These are phyloP conservation scores for Drosophila sordidula DNA, from an alignment of 2,888 invertebrate species.

Conservation along the genomic window DNA sequence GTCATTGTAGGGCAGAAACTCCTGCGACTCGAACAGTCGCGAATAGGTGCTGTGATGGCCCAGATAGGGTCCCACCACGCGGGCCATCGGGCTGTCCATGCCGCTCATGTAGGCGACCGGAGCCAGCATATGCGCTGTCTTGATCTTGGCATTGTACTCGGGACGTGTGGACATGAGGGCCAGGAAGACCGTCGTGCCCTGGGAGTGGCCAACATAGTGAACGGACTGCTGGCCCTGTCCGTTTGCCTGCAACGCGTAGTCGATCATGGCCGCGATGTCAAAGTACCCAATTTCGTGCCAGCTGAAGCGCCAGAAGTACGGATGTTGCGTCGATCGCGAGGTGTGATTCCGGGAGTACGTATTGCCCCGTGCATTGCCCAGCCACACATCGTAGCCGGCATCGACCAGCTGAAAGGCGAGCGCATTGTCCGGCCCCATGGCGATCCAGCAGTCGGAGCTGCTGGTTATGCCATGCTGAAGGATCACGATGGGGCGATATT, in stretches of 20 bases:
- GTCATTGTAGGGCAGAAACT: constrained; percentile 87
- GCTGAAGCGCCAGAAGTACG: constrained; percentile 85
- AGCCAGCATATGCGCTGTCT: constrained; percentile 74
- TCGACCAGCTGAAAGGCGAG: constrained; percentile 75
- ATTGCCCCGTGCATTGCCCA: constrained; percentile 79
- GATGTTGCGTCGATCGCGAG: constrained; percentile 21
- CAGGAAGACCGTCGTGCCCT: constrained; percentile 74
- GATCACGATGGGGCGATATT: constrained; percentile 78
- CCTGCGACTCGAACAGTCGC: constrained; percentile 81
- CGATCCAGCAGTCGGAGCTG: constrained; percentile 74
- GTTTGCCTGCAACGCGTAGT: constrained; percentile 65
- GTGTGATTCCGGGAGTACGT: constrained; percentile 60
- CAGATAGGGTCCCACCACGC: constrained; percentile 83
- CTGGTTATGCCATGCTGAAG: constrained; percentile 85
- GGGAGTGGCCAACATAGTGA: constrained; percentile 80
- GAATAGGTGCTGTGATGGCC: constrained; percentile 59
- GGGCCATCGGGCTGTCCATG: constrained; percentile 85
- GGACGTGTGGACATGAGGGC: constrained; percentile 66
- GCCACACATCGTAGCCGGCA: constrained; percentile 81
- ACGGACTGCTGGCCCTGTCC: constrained; percentile 58
- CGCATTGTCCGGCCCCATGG: constrained; percentile 65
- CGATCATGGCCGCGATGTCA: constrained; percentile 65
- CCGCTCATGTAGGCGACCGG: constrained; percentile 85
- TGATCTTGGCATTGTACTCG: constrained; percentile 74
- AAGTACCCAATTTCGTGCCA: constrained; percentile 94